Percentiles rank a stretch among this genome's conserved stretches.
These are phyloP conservation scores for Mesoligia furuncula DNA, from an alignment of 2,888 invertebrate genomes.

Conservation along the genomic window DNA sequence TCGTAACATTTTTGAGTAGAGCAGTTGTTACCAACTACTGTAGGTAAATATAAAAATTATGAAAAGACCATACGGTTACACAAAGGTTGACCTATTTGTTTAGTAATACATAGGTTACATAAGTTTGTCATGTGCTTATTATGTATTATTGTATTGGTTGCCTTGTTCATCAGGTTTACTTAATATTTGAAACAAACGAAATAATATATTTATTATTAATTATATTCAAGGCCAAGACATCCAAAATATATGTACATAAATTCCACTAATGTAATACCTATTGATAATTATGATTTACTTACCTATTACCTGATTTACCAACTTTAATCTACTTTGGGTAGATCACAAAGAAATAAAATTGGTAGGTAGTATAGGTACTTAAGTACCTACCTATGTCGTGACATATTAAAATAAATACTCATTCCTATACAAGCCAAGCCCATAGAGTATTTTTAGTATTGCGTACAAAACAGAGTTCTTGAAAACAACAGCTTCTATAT, in stretches of 20 bases:
- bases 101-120: neutral
- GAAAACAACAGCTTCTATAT: neutral
- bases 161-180: neutral
- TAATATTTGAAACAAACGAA: neutral
- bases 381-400: no score
- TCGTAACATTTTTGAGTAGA: slow-evolving; percentile 7
- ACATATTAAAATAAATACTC: neutral
- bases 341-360: neutral
- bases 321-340: neutral
- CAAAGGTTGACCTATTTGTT: neutral
- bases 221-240: neutral
- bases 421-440: neutral
- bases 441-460: neutral
- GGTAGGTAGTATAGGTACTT: neutral
- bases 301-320: neutral
- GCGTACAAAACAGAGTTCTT: neutral
- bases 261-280: neutral
- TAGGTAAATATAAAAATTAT: no score
- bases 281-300: neutral
- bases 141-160: neutral
- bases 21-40: neutral
- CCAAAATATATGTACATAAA: neutral
- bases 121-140: neutral
- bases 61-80: no score
- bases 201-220: neutral